Percentiles rank a stretch among this genome's conserved stretches.
Conservation (phyloP, 2,113 vertebrate species). For the Pituophis catenifer region DNA sequence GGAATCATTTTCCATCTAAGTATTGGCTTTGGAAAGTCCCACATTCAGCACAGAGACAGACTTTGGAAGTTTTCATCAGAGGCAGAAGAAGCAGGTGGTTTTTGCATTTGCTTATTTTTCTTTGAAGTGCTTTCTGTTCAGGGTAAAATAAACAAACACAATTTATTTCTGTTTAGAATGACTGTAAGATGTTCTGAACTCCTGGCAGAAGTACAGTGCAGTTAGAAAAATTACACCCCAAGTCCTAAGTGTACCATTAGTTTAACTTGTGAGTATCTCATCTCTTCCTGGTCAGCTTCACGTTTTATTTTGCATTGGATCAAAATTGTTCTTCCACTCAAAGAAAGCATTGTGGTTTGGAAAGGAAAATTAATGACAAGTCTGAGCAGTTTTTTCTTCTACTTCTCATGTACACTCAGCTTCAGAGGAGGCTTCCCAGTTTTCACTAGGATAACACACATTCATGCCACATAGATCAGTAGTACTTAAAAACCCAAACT, state of each 20-base stretch:
- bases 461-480: not conserved
- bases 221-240: not conserved
- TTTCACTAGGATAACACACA: not conserved
- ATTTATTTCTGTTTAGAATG: not conserved
- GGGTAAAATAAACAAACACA: conserved; percentile 11
- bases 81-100: not conserved
- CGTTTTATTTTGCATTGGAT: not conserved
- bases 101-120: not conserved
- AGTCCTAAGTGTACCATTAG: not conserved
- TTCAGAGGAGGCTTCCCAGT: not conserved
- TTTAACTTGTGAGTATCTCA: not conserved
- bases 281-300: not conserved
- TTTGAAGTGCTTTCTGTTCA: not conserved
- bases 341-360: not conserved
- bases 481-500: not conserved
- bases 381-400: not conserved
- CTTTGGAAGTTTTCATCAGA: not conserved
- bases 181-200: not conserved
- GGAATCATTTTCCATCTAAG: not conserved
- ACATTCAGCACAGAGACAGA: not conserved
- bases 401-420: not conserved
- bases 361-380: not conserved
- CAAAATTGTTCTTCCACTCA: not conserved
- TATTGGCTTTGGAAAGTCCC: not conserved
- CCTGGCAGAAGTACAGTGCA: not conserved